Evolutionary conservation across 2,797 vertebrate species (phyloP), one percentile per base, ranked within the genome.

Genomic region (Sebastes hubbsi): DNA sequence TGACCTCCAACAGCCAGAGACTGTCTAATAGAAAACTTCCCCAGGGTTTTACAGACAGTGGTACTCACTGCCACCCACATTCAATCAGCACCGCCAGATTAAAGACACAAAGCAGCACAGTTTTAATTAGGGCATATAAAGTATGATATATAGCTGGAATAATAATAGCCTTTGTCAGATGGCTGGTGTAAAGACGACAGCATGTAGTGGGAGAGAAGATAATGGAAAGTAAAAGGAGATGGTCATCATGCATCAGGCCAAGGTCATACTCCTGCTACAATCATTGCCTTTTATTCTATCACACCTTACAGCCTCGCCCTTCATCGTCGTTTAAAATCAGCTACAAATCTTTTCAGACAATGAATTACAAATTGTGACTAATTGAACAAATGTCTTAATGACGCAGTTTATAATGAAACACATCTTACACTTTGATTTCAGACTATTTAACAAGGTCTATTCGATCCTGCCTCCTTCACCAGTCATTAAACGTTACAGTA

Each of bases 111-210:
- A 82, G 84, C 83, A 90, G 88, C 72, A 84, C 83, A 59, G 34
- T 93, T 93, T 94, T 94, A 95, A 95, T 95, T 94, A 94, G 95
- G 94, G 83, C 95, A 95, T 83, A 82, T 84, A 82, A 89, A 90
- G 82, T 87, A 87, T 91, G 85, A 86, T 83, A 84, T 84, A 88
- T 75, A 84, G 67, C 52, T 72, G 91, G 85, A 90, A 92, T 88
- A 90, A 90, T 92, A 93, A 91, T 85, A 88, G 83, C 69, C 67
- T 92, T 91, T 82, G 72, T 46, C 49, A 79, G 54, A 84, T 81
- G 85, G 79, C 80, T 89, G 88, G 92, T 84, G 78, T 78, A 82
- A 54, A 79, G 77, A 82, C 71, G 80, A 66, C 29, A 78, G 66
- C 66, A 62, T 34, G 38, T 59, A 60, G 61, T 42, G 59, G 55